Percentiles rank a stretch among this genome's conserved stretches.
phyloP scores from a whole-genome alignment of 2,888 invertebrate genomes.

The Salticus scenicus region DNA sequence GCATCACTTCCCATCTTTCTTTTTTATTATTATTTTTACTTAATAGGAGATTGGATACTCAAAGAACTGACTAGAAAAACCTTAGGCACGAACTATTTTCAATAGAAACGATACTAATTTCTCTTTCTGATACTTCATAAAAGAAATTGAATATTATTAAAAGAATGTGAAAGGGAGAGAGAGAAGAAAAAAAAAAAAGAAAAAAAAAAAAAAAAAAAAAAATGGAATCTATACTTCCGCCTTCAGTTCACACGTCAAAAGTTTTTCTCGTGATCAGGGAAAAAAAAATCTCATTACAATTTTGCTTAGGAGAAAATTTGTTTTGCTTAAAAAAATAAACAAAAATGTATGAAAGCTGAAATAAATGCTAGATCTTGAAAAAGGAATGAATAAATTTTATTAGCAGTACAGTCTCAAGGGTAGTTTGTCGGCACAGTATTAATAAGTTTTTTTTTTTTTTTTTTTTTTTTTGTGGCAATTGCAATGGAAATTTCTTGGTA shows the following conservation, averaged over 20 bases:
- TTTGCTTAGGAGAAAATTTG: background rate
- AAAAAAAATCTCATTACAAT: constrained; percentile 16
- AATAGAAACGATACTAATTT: background rate
- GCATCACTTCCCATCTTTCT: background rate
- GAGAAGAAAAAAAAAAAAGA: too few species aligned
- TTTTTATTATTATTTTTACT: background rate
- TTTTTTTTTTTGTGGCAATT: background rate
- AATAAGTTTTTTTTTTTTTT: background rate
- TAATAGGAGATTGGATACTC: background rate
- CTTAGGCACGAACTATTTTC: background rate
- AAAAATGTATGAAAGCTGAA: constrained; percentile 1
- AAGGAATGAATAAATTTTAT: constrained; percentile 3
- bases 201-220: background rate
- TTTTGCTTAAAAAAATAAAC: background rate
- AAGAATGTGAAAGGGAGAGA: background rate
- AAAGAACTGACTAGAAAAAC: background rate
- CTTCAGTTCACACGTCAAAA: constrained; percentile 1
- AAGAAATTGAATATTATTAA: background rate
- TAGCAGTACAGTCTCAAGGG: background rate
- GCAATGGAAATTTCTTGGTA: too few species aligned
- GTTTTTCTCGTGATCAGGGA: background rate
- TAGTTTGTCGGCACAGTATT: background rate
- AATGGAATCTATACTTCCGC: background rate
- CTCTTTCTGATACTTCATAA: background rate
- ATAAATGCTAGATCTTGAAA: constrained; percentile 2